Evolutionary conservation across 2,113 vertebrate species (phyloP).

Genomic region (Otis tarda): DNA sequence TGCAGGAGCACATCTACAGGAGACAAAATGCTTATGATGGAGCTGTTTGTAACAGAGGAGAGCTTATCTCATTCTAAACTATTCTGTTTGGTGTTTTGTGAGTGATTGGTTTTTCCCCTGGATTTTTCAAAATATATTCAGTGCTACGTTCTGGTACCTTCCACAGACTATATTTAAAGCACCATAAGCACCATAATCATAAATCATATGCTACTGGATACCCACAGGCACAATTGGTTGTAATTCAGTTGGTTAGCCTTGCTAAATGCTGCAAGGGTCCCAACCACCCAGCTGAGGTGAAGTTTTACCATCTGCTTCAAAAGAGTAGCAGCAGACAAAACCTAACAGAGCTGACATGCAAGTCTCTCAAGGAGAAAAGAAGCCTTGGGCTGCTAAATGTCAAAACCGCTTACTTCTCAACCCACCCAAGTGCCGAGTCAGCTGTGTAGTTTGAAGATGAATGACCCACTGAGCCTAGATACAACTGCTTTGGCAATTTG

Average conservation of each 20-base stretch:
- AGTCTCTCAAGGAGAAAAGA: constrained; percentile 69
- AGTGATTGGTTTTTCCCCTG: background rate
- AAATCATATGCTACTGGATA: constrained; percentile 3
- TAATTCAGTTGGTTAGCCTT: constrained; percentile 46
- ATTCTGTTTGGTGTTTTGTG: background rate
- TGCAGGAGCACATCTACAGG: background rate
- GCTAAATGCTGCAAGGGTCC: constrained; percentile 47
- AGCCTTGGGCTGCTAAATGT: constrained; percentile 55
- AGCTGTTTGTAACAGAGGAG: background rate
- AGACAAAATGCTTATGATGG: background rate
- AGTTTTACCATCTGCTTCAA: constrained; percentile 63
- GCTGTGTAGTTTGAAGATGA: constrained; percentile 42
- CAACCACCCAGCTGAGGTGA: constrained; percentile 52
- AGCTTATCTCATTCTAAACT: background rate
- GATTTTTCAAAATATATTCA: background rate
- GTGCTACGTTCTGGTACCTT: background rate
- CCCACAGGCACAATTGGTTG: background rate
- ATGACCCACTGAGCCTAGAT: background rate
- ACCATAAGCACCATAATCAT: background rate
- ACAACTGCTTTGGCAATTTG: background rate
- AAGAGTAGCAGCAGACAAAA: constrained; percentile 40
- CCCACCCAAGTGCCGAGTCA: constrained; percentile 50
- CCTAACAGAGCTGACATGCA: constrained; percentile 9
- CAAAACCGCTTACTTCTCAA: constrained; percentile 55
- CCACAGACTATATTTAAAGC: constrained; percentile 18